Evolutionary conservation across 1,140 invertebrate genomes (phyloP).

Genomic region (Pemphigus obesinymphae): DNA sequence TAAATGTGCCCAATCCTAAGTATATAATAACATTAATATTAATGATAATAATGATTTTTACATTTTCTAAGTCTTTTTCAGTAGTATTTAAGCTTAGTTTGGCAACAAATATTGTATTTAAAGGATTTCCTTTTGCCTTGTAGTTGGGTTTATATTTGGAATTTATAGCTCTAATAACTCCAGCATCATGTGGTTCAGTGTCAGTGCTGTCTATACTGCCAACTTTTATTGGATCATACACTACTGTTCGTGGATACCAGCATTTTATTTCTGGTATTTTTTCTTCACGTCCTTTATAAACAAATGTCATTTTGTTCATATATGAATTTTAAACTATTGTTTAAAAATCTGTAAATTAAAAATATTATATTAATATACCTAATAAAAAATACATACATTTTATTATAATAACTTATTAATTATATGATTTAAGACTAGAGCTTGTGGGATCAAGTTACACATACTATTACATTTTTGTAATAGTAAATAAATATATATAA

Average conservation of each 20-base stretch:
- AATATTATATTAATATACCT: too few relatives aligned
- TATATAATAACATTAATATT: too few relatives aligned
- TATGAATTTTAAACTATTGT: neutral
- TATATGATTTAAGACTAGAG: too few relatives aligned
- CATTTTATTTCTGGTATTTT: slow-evolving; percentile 46
- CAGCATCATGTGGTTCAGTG: slow-evolving; percentile 74
- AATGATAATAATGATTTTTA: neutral
- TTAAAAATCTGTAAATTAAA: neutral
- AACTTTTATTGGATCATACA: slow-evolving; percentile 65
- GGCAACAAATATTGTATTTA: slow-evolving; percentile 73
- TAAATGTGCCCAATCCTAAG: too few relatives aligned
- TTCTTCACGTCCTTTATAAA: neutral
- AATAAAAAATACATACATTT: too few relatives aligned
- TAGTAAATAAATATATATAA: too few relatives aligned
- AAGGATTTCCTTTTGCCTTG: slow-evolving; percentile 63
- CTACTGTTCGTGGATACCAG: slow-evolving; percentile 56
- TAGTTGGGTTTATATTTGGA: slow-evolving; percentile 66
- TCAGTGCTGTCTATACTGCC: slow-evolving; percentile 84
- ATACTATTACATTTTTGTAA: too few relatives aligned
- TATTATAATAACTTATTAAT: too few relatives aligned
- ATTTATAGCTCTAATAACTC: slow-evolving; percentile 66
- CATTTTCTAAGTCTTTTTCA: slow-evolving; percentile 51
- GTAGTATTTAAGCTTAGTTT: slow-evolving; percentile 68
- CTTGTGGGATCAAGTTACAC: too few relatives aligned
- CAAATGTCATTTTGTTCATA: neutral